Evolutionary conservation across 2,888 invertebrate genomes (phyloP).

Genomic region (Abscondita cerata): DNA sequence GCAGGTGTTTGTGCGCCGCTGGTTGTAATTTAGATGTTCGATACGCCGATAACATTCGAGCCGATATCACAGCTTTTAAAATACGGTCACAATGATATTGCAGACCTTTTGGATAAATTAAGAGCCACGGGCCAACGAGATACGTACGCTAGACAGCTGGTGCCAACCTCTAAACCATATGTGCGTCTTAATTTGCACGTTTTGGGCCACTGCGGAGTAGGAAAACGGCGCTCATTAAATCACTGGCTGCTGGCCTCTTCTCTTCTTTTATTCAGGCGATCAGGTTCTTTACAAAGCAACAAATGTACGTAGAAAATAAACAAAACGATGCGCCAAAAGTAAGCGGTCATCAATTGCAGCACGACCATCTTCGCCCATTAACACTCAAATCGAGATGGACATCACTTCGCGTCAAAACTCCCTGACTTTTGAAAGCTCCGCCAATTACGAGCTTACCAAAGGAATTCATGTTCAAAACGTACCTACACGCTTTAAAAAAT

Average conservation of each 20-base stretch:
- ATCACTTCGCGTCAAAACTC: conserved; percentile 66
- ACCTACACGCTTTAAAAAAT: conserved; percentile 32
- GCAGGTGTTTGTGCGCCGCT: conserved; percentile 71
- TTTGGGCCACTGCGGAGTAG: conserved; percentile 74
- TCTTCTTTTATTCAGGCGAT: conserved; percentile 69
- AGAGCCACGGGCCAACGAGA: conserved; percentile 63
- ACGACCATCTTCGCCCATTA: conserved; percentile 60
- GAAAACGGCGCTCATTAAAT: conserved; percentile 74
- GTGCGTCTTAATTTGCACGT: conserved; percentile 72
- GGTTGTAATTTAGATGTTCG: conserved; percentile 73
- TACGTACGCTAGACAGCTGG: conserved; percentile 64
- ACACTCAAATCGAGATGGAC: conserved; percentile 66
- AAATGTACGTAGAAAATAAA: conserved; percentile 58
- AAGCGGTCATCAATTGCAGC: conserved; percentile 42
- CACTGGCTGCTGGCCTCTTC: conserved; percentile 72
- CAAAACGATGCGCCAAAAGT: no score
- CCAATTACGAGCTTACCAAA: conserved; percentile 66
- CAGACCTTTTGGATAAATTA: conserved; percentile 70
- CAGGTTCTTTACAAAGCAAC: conserved; percentile 60
- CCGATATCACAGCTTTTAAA: conserved; percentile 80
- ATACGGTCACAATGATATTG: conserved; percentile 73
- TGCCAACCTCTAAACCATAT: conserved; percentile 64
- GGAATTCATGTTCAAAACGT: conserved; percentile 71
- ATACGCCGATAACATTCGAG: conserved; percentile 73
- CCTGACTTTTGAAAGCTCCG: conserved; percentile 64